A percentile compares a stretch with the other conserved stretches of the same genome.
These are phyloP conservation scores for Hyphantria cunea DNA, from an alignment of 1,140 invertebrate genomes.

Conservation along the genomic window DNA sequence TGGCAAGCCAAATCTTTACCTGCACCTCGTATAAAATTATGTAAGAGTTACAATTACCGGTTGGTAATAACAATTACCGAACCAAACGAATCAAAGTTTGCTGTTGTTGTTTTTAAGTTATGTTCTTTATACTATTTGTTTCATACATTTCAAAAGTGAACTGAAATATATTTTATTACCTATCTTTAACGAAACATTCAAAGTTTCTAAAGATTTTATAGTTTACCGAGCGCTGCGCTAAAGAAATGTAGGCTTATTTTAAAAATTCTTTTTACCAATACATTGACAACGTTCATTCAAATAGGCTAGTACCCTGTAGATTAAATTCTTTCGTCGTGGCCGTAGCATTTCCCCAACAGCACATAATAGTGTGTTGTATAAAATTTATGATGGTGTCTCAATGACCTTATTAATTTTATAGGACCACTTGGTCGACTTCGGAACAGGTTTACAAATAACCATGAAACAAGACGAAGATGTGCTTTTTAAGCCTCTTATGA, in stretches of 20 bases:
- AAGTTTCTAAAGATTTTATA: too few species aligned
- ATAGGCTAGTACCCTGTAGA: not conserved
- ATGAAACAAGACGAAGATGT: conserved; percentile 17
- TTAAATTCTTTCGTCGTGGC: conserved; percentile 10
- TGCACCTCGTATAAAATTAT: not conserved
- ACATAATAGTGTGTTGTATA: conserved; percentile 48
- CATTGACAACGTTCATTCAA: too few species aligned
- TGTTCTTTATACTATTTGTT: too few species aligned
- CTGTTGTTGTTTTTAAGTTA: too few species aligned
- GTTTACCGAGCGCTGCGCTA: too few species aligned
- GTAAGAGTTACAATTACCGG: not conserved
- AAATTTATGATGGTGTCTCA: conserved; percentile 52
- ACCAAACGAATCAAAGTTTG: too few species aligned
- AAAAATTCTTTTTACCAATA: not conserved
- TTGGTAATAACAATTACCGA: too few species aligned
- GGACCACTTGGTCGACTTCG: conserved; percentile 53
- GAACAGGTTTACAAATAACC: conserved; percentile 59
- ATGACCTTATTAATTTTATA: conserved; percentile 75
- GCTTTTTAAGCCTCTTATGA: conserved; percentile 23
- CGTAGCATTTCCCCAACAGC: conserved; percentile 41
- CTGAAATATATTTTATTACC: too few species aligned
- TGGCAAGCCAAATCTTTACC: not conserved
- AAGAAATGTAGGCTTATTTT: too few species aligned
- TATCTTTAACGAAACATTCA: too few species aligned
- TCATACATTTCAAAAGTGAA: too few species aligned